Evolutionary conservation across 2,797 vertebrate species (phyloP).

Genomic region (Bufotes viridis): DNA sequence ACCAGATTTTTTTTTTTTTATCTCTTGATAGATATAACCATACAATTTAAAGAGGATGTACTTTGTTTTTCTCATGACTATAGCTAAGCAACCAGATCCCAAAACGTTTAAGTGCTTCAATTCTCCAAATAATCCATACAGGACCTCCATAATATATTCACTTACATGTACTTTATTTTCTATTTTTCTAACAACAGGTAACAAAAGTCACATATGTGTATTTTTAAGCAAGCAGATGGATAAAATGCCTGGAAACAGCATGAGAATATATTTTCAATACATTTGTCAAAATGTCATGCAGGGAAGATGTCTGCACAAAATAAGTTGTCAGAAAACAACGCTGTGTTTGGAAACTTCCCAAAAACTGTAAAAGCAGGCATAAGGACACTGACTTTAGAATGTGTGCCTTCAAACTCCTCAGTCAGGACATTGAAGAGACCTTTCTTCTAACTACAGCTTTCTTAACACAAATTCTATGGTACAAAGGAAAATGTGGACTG

Average conservation of each 20-base stretch:
- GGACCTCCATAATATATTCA: neutral
- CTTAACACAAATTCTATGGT: too few species aligned
- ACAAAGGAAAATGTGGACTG: too few species aligned
- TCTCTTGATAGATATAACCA: neutral
- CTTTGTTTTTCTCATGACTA: too few species aligned
- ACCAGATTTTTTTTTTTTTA: too few species aligned
- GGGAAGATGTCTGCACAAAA: neutral
- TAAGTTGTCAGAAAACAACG: neutral
- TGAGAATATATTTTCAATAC: neutral
- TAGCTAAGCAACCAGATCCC: neutral
- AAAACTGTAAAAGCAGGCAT: neutral
- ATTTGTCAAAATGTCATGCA: conserved; percentile 1
- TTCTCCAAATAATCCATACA: neutral
- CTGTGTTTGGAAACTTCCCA: neutral
- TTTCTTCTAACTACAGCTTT: too few species aligned
- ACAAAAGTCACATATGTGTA: neutral
- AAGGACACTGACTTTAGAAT: neutral
- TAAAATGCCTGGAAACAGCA: neutral
- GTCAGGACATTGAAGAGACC: too few species aligned
- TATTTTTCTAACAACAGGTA: neutral
- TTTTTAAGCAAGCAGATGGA: conserved; percentile 23
- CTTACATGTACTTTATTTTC: neutral
- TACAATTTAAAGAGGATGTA: neutral
- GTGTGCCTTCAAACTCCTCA: neutral
- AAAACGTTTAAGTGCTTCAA: neutral